Evolutionary conservation across 2,113 vertebrate species (phyloP), one percentile per base, ranked within the genome.

Genomic region (Bothrops jararaca): DNA sequence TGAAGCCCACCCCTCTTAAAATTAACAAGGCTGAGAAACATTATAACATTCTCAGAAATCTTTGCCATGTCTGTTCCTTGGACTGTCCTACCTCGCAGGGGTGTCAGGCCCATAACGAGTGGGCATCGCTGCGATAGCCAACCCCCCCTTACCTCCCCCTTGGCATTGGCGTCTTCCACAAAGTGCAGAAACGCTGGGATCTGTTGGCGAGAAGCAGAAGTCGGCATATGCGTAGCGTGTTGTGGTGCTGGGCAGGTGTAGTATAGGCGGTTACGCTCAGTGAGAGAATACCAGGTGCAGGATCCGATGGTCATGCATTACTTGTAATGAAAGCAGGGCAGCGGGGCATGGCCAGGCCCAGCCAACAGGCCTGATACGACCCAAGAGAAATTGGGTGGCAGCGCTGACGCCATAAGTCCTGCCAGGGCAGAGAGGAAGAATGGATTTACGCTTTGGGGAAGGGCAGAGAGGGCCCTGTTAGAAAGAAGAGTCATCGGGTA

Each of bases 331-430:
- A n/a, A 0, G 97, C 97, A 0, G 98, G n/a, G 96, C 53, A 98
- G 97, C 98, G 97, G 0, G 99, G 99, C 96, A 99, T 95, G 0
- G 98, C 99, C 97, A 99, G n/a, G 94, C 1, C 98, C 99, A 0
- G 99, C 99, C 96, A 99, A 86, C 60, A 97, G 98, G 3, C 97
- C 97, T 1, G 97, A 97, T 0, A 97, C 97, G 39, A 99, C 98
- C 99, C 99, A 99, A 34, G 99, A 99, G 97, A 99, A 99, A 93
- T 99, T 99, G 80, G 98, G 97, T 45, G 99, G 99, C 85, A 97
- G 26, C 0, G 20, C 39, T 0, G 97, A 95, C 1, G 97, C 95
- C 98, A 99, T 98, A 0, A 13, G 57, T 34, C 39, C 92, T 96
- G 94, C 0, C 0, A 52, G 39, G 60, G 92, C 26, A 45, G 10